These are phyloP conservation scores for Andrena bicolor DNA, from an alignment of 2,888 invertebrate species.

Conservation along the genomic window DNA sequence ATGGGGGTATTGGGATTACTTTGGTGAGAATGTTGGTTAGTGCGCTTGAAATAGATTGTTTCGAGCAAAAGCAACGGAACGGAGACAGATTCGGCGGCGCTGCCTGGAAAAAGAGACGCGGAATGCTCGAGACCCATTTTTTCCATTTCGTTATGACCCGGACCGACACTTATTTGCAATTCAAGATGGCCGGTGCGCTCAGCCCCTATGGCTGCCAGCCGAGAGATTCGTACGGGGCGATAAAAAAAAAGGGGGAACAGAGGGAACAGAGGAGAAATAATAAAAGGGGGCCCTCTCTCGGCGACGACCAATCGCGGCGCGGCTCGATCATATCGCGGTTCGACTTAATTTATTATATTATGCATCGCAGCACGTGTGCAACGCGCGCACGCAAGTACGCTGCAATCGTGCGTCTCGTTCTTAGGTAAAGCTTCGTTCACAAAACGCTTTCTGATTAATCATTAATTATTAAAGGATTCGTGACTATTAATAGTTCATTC, in stretches of 20 bases:
- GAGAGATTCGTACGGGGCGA: slow-evolving; percentile 74
- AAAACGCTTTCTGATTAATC: not conserved
- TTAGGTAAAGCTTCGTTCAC: slow-evolving; percentile 27
- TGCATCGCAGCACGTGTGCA: slow-evolving; percentile 60
- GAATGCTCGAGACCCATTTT: slow-evolving; percentile 14
- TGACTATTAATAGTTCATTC: too few relatives aligned
- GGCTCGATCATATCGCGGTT: slow-evolving; percentile 73
- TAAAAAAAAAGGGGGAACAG: slow-evolving; percentile 59
- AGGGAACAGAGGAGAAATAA: slow-evolving; percentile 32
- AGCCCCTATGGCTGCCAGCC: slow-evolving; percentile 68
- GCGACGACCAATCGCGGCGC: slow-evolving; percentile 74
- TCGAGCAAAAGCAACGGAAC: not conserved
- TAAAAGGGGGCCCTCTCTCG: slow-evolving; percentile 57
- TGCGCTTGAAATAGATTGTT: too few relatives aligned
- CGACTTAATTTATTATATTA: slow-evolving; percentile 76
- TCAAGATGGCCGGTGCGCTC: slow-evolving; percentile 78
- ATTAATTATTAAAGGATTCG: too few relatives aligned
- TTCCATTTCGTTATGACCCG: slow-evolving; percentile 51
- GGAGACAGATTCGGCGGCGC: not conserved
- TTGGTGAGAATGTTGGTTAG: not conserved
- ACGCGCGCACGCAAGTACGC: slow-evolving; percentile 37
- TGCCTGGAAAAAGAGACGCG: not conserved
- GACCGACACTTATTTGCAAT: slow-evolving; percentile 72
- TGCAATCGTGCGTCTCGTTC: not conserved
- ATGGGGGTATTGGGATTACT: not conserved